Percentiles rank a stretch among this genome's conserved stretches.
Conservation (phyloP, 1,140 invertebrate species). For the Saccostrea cuccullata region DNA sequence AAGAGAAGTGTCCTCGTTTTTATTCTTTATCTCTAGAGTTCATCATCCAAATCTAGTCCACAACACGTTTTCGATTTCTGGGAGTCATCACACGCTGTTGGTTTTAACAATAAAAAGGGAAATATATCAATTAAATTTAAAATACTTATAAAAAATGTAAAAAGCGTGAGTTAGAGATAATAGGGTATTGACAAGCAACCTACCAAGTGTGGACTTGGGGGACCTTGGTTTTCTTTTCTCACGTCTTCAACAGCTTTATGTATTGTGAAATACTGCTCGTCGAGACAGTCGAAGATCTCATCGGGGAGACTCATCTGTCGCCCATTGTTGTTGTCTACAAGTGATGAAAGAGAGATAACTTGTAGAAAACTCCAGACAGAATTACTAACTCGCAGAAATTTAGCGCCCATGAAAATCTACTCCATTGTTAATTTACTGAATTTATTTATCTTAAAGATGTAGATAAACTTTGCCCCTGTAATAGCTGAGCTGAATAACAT, state of each 20-base stretch:
- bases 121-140: not conserved
- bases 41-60: not conserved
- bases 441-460: not conserved
- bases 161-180: not conserved
- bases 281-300: not conserved
- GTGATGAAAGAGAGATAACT: not conserved
- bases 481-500: not conserved
- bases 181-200: not conserved
- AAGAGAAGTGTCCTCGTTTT: not conserved
- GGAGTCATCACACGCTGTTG: not conserved
- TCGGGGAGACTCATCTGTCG: not conserved
- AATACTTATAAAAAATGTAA: not conserved
- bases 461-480: not conserved
- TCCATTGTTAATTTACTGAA: not conserved
- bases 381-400: not conserved
- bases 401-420: not conserved
- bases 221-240: conserved; percentile 1
- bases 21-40: not conserved
- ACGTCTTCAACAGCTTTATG: not conserved
- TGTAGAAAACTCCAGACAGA: not conserved
- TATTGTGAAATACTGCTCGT: not conserved
- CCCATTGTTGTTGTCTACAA: not conserved
- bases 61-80: not conserved
- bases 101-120: not conserved
- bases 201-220: not conserved